Conservation (phyloP, 2,113 vertebrate genomes). For the Symphodus melops region DNA sequence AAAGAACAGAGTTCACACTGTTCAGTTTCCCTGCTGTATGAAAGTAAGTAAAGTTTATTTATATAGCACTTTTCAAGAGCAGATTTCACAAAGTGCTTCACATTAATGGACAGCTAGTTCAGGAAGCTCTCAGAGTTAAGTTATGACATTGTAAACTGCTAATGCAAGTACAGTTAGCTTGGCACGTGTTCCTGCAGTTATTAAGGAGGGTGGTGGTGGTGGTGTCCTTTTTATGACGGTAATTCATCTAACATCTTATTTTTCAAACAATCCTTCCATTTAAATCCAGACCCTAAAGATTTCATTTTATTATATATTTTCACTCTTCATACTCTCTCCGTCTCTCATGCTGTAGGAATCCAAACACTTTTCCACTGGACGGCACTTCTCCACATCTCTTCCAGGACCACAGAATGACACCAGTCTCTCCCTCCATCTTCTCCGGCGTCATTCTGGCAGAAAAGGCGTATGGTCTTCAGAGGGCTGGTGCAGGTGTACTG, state of each 20-base stretch:
- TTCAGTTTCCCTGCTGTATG: neutral
- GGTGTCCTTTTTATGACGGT: neutral
- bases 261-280: neutral
- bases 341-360: slow-evolving; percentile 87
- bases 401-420: slow-evolving; percentile 66
- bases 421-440: slow-evolving; percentile 66
- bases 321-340: neutral
- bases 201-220: neutral
- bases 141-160: neutral
- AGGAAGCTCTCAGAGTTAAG: neutral
- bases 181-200: neutral
- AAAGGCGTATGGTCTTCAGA: slow-evolving; percentile 86
- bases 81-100: no score
- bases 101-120: no score
- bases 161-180: neutral
- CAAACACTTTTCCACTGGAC: slow-evolving; percentile 90
- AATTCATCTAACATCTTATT: neutral
- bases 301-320: neutral
- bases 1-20: no score
- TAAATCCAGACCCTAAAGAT: neutral
- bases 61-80: no score
- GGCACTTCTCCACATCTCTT: slow-evolving; percentile 84
- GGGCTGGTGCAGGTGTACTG: slow-evolving; percentile 87
- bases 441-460: slow-evolving; percentile 68
- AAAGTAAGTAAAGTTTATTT: neutral